A percentile compares a stretch with the other conserved stretches of the same genome.
Evolutionary conservation across 2,888 invertebrate species (phyloP).

Genomic region (Lymantria monacha): DNA sequence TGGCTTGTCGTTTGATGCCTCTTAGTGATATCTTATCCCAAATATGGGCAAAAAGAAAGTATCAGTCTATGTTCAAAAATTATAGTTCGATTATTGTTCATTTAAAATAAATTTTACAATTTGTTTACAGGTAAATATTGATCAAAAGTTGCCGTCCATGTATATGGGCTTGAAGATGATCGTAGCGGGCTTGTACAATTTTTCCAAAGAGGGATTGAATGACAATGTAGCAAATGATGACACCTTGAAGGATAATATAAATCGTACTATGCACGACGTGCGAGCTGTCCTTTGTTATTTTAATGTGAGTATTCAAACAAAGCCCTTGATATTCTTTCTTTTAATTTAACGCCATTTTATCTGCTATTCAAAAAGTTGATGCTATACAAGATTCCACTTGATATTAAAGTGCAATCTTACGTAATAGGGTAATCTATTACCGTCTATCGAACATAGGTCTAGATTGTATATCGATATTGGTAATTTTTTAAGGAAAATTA

Average conservation of each 20-base stretch:
- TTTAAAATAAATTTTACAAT: conserved; percentile 1
- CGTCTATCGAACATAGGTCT: too few species aligned
- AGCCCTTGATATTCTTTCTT: not conserved
- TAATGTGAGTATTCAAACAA: conserved; percentile 68
- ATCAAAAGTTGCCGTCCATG: conserved; percentile 77
- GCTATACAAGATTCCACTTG: not conserved
- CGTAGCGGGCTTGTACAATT: conserved; percentile 86
- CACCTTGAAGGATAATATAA: conserved; percentile 72
- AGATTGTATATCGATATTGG: too few species aligned
- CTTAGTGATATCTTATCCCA: too few species aligned
- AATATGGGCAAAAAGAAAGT: too few species aligned
- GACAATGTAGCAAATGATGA: conserved; percentile 54
- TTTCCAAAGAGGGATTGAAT: conserved; percentile 82
- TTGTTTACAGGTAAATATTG: conserved; percentile 54
- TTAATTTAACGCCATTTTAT: not conserved
- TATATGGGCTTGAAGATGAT: conserved; percentile 87
- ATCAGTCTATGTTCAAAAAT: too few species aligned
- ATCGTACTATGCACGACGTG: conserved; percentile 82
- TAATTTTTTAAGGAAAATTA: too few species aligned
- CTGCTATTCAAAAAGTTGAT: not conserved
- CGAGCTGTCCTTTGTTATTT: conserved; percentile 86
- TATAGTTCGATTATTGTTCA: too few species aligned
- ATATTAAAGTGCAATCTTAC: too few species aligned
- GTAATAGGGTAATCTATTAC: too few species aligned
- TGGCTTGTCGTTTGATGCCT: too few species aligned